Evolutionary conservation across 2,888 invertebrate species (phyloP).

Genomic region (Aphodius sticticus): DNA sequence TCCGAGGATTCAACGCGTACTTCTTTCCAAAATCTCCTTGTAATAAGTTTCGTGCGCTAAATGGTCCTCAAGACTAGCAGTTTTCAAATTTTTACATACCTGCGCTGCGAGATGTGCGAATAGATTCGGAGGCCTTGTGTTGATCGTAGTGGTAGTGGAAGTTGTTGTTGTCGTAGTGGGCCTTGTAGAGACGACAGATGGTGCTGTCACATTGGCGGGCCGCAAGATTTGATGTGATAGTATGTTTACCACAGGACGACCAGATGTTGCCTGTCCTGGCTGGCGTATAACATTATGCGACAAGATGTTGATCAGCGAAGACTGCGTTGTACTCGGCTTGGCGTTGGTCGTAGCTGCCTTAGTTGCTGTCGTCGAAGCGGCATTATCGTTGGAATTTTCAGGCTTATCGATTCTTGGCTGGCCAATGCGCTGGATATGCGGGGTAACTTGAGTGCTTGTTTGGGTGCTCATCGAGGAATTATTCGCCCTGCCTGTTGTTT

Average conservation of each 20-base stretch:
- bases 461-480: conserved; percentile 52
- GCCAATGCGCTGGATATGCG: conserved; percentile 62
- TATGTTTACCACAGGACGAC: conserved; percentile 56
- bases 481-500: conserved; percentile 54
- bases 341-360: conserved; percentile 37
- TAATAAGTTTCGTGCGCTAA: too few relatives aligned
- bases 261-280: conserved; percentile 47
- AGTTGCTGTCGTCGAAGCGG: conserved; percentile 33
- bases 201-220: conserved; percentile 47
- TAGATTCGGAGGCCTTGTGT: not conserved
- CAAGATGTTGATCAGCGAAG: conserved; percentile 63
- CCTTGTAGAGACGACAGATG: conserved; percentile 40
- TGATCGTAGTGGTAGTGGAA: conserved; percentile 40
- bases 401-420: conserved; percentile 58
- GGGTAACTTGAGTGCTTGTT: conserved; percentile 59
- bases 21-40: too few relatives aligned
- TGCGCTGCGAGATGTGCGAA: too few relatives aligned
- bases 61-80: too few relatives aligned
- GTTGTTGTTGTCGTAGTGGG: conserved; percentile 47
- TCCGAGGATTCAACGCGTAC: too few relatives aligned
- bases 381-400: conserved; percentile 44
- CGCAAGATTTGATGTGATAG: conserved; percentile 58
- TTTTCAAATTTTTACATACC: too few relatives aligned
- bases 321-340: conserved; percentile 54
- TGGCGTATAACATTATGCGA: conserved; percentile 63